Base-by-base conservation (phyloP, 2,888 invertebrate species). In the Apeira syringaria region DNA sequence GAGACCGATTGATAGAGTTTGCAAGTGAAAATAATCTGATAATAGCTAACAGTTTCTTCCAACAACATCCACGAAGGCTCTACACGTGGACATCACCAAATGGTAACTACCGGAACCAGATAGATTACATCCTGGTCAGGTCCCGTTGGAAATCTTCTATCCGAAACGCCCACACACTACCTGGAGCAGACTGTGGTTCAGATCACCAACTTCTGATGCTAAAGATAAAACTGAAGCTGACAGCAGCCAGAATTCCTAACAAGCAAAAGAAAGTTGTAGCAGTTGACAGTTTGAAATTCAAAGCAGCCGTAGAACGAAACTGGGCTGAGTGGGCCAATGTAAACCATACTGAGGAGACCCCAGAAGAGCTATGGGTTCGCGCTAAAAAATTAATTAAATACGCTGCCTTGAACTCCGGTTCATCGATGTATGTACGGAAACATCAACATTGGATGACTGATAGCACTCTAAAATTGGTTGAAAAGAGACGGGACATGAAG, bases 51-150 rank as follows among this genome's bases (percentile, higher is more conserved):
- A 53, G 44, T 2, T 31, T 35, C 5, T 59, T 54, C 15, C 29
- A 53, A 33, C 46, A 58, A 13, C 53, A 15, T 4, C 15, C 15
- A 4, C 2, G 15, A 4, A 2, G 15, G 3, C 4, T 15, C 2
- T 15, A 15, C 36, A 35, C 50, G 17, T 40, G 46, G 54, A 52
- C 36, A 9, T 43, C 51, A 0, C 50, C 56, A 1, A 36, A 41
- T 20, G 47, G 42, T 3, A 27, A 28, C 10, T 10, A 33, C 17
- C 25, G 37, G 2, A 52, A 54, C 25, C 53, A 57, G 31, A 54
- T 57, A 1, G 54, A 54, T 27, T 53, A 50, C 25, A 46, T 53
- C 29, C 31, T 53, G 26, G 38, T 47, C 5, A 20, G 35, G 6
- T 12, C 46, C 0, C 27, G 53, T 26, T 54, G 54, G 51, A 51